These are phyloP conservation scores for Nannoperca australis DNA, from an alignment of 2,797 vertebrate genomes.

Conservation along the genomic window DNA sequence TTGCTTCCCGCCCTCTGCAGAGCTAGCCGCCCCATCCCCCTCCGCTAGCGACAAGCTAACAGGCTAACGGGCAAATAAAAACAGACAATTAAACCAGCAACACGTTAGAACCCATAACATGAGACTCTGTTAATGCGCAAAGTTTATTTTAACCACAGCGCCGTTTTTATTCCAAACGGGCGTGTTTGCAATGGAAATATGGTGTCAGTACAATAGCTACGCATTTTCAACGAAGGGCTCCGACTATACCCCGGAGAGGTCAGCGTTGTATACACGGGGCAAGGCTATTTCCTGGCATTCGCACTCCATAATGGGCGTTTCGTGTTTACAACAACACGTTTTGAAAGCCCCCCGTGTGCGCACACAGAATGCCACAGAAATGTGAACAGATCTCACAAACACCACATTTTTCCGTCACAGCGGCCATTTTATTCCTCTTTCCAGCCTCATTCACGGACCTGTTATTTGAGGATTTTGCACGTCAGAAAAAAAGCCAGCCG, in stretches of 20 bases:
- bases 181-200: constrained; percentile 28
- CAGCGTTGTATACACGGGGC: constrained; percentile 37
- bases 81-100: no score
- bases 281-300: constrained; percentile 47
- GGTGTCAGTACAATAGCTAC: constrained; percentile 23
- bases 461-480: constrained; percentile 14
- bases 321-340: constrained; percentile 62
- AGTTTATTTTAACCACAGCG: background rate
- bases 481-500: background rate
- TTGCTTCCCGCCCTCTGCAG: constrained; percentile 84
- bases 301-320: constrained; percentile 63
- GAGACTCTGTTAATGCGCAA: fast-evolving
- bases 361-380: fast-evolving
- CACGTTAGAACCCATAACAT: fast-evolving
- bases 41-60: constrained; percentile 52
- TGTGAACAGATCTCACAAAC: background rate
- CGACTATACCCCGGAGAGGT: constrained; percentile 52
- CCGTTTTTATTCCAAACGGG: fast-evolving
- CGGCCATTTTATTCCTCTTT: constrained; percentile 60
- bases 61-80: background rate
- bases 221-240: constrained; percentile 65
- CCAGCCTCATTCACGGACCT: constrained; percentile 10
- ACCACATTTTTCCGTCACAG: background rate
- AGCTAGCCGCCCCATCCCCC: constrained; percentile 70
- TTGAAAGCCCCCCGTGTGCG: background rate